Conservation (phyloP, 2,113 vertebrate species). For the Tetrao urogallus region DNA sequence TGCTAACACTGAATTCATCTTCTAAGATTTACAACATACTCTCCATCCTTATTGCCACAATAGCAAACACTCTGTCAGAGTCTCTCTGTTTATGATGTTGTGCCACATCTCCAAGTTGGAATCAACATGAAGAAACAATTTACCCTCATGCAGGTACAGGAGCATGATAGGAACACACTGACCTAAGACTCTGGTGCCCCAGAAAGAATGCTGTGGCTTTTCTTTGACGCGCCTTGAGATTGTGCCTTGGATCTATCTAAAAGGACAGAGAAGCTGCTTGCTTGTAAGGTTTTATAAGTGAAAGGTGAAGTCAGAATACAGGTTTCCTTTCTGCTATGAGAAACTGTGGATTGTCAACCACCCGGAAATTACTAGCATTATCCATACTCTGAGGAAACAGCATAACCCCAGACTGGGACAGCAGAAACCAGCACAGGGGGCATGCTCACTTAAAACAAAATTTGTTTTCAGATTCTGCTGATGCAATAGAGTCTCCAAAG, state of each 20-base stretch:
- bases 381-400: neutral
- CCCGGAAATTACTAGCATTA: neutral
- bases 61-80: neutral
- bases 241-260: neutral
- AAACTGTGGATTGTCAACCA: neutral
- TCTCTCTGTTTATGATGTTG: neutral
- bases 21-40: conserved; percentile 6
- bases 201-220: neutral
- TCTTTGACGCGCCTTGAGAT: neutral
- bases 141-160: neutral
- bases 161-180: neutral
- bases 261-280: neutral
- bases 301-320: neutral
- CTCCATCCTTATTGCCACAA: neutral
- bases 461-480: neutral
- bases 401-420: neutral
- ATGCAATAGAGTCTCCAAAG: neutral
- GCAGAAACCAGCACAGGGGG: neutral
- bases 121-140: neutral
- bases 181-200: neutral
- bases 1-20: conserved; percentile 34
- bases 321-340: neutral
- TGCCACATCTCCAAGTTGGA: neutral
- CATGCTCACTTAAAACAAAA: neutral
- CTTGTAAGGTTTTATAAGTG: neutral